phyloP scores from a whole-genome alignment of 2,113 vertebrate genomes.

The Barnardius zonarius region DNA sequence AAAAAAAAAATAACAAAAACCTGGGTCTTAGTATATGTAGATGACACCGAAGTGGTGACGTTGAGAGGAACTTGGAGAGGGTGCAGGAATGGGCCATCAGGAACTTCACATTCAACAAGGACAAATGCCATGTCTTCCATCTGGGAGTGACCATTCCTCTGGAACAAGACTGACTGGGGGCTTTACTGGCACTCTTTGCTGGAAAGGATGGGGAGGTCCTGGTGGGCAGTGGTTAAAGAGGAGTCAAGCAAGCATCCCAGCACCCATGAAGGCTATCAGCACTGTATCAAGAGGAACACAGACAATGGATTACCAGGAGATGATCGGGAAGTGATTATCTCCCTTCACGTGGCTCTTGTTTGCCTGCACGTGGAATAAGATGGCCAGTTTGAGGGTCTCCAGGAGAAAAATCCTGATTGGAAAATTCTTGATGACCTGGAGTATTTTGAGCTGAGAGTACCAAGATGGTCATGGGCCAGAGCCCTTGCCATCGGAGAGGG shows the following conservation, averaged over 20 bases:
- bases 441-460: background rate
- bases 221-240: background rate
- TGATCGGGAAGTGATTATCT: background rate
- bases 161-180: background rate
- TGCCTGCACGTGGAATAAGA: rapidly evolving
- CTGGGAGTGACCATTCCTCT: background rate
- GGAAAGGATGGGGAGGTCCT: background rate
- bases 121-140: background rate
- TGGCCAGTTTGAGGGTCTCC: background rate
- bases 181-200: background rate
- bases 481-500: background rate
- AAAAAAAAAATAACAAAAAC: background rate
- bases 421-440: background rate
- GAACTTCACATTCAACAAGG: rapidly evolving
- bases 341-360: background rate
- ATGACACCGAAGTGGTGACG: background rate
- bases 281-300: background rate
- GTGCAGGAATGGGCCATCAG: background rate
- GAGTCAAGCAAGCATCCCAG: background rate
- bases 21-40: background rate
- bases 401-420: background rate
- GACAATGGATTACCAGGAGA: rapidly evolving
- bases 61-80: background rate
- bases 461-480: background rate
- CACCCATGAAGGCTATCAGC: background rate